Base-by-base conservation (phyloP, 2,797 vertebrate genomes). In the Microctenopoma lineatum region DNA sequence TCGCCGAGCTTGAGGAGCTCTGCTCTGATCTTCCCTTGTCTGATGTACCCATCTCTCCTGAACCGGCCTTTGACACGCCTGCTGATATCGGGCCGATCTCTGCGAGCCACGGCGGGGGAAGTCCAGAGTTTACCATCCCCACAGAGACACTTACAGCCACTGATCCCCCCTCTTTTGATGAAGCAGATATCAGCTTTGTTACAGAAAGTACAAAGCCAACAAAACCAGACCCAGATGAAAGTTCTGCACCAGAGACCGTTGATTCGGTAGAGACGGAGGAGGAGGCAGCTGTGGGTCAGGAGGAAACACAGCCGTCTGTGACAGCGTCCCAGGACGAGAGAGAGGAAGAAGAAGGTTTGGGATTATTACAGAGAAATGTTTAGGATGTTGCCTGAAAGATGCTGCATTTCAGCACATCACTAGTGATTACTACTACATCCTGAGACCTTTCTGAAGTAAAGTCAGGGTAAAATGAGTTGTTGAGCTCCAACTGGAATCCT, bases 261-360 rank as follows among this genome's bases (percentile, higher is more conserved):
- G 81, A 77, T 59, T 60, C 84, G 12, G 41, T 36, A 7, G 81
- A 85, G 16, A 53, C 55, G 7, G 70, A 75, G 16, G 67, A 73
- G 41, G 84, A 89, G 27, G 79, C 16, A 12, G 12, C 14, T 11
- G 8, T 21, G 41, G 52, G 58, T 26, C 11, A n/a, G 11, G 58
- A 72, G 51, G 45, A 47, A 11, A 44, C 48, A 51, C 69, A 89
- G 59, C 50, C 59, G 14, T 39, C 51, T 3, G 87, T 90, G 42
- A 27, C 80, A 48, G 53, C 56, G 26, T 48, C 59, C 12, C 68
- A 72, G 34, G 66, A 83, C n/a, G 75, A 81, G 51, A 58, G 51
- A 59, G 83, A 76, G 26, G 73, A 81, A 26, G 84, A 83, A 48
- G 86, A 86, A 89, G 93, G 92, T 93, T 85, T 67, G 61, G 0